Conservation (phyloP, 2,113 vertebrate genomes). For the Mionectes macconnelli region DNA sequence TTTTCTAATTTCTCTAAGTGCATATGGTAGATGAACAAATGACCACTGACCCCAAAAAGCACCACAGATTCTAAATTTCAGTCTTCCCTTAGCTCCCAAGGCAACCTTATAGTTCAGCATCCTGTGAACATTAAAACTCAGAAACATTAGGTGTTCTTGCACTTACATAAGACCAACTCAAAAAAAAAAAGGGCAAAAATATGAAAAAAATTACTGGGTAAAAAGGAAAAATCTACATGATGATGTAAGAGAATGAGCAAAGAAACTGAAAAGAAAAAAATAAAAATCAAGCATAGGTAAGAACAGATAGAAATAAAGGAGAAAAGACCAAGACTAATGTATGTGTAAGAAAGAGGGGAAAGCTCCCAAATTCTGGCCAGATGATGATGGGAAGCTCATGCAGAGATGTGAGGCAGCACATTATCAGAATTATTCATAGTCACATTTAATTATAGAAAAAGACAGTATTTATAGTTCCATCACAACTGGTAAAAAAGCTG, state of each 20-base stretch:
- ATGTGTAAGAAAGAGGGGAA: neutral
- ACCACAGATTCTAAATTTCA: neutral
- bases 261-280: neutral
- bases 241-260: neutral
- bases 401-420: neutral
- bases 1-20: neutral
- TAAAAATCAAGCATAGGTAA: neutral
- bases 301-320: neutral
- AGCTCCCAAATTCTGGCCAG: neutral
- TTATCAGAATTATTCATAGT: neutral
- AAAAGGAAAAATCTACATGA: neutral
- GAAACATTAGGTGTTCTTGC: neutral
- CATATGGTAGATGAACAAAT: neutral
- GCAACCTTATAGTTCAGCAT: neutral
- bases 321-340: neutral
- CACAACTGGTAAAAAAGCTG: neutral
- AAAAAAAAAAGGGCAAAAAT: neutral
- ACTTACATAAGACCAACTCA: neutral
- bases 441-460: neutral
- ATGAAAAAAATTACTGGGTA: neutral
- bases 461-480: neutral
- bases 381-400: neutral
- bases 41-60: neutral
- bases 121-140: neutral
- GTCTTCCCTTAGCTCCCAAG: neutral